Evolutionary conservation across 1,140 invertebrate species (phyloP).

Genomic region (Calliopsis andreniformis): DNA sequence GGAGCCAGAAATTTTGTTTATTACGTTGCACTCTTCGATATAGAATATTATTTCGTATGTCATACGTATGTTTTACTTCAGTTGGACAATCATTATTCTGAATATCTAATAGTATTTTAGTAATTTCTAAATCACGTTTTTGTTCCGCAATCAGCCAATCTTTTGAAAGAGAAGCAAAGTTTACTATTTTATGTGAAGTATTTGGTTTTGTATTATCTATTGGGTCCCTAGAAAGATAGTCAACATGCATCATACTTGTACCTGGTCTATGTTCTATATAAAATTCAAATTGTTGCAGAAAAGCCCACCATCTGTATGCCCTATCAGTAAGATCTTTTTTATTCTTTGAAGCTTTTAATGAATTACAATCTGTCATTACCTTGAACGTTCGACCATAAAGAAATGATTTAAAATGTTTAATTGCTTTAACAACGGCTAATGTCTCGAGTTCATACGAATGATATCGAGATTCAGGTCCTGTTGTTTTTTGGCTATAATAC

Average conservation of each 20-base stretch:
- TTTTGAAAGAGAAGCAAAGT: conserved; percentile 18
- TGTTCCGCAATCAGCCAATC: conserved; percentile 62
- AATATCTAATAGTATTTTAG: conserved; percentile 35
- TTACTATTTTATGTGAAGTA: not conserved
- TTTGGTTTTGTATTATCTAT: not conserved
- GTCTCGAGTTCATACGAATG: no score
- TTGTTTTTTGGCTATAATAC: not conserved
- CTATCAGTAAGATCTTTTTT: conserved; percentile 70
- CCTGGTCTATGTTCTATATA: conserved; percentile 41
- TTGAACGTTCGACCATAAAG: not conserved
- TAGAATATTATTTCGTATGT: conserved; percentile 54
- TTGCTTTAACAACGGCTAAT: no score
- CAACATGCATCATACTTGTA: conserved; percentile 41
- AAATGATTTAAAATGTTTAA: not conserved
- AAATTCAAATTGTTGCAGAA: conserved; percentile 68
- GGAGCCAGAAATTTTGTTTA: conserved; percentile 57
- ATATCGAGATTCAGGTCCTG: not conserved
- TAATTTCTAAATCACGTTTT: conserved; percentile 48
- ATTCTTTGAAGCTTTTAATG: not conserved
- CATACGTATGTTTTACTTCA: conserved; percentile 59
- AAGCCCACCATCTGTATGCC: conserved; percentile 71
- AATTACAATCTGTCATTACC: not conserved
- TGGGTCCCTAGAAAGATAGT: conserved; percentile 47
- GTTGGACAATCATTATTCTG: conserved; percentile 45
- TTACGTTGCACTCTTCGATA: conserved; percentile 62